Evolutionary conservation across 2,797 vertebrate species (phyloP).

Genomic region (Nothura maculosa): DNA sequence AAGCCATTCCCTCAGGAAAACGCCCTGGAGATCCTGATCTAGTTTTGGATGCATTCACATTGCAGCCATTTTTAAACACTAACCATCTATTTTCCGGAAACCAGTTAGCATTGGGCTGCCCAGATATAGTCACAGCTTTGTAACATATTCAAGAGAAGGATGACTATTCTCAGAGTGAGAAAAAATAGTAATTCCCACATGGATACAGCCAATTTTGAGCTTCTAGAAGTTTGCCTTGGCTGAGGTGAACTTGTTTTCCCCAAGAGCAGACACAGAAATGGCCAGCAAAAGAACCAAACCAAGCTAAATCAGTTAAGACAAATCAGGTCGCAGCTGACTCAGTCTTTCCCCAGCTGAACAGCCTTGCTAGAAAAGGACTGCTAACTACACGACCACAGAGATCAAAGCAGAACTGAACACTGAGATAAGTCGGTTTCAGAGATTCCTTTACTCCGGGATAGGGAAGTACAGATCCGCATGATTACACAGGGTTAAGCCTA

Average conservation of each 20-base stretch:
- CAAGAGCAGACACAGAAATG: background rate
- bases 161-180: background rate
- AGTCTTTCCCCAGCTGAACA: background rate
- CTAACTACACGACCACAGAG: background rate
- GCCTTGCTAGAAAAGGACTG: background rate
- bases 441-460: background rate
- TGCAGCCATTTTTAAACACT: background rate
- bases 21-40: background rate
- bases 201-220: background rate
- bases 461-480: background rate
- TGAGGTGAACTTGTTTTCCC: background rate
- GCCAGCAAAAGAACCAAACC: background rate
- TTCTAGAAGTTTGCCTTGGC: background rate
- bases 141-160: background rate
- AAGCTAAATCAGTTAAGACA: background rate
- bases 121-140: fast-evolving
- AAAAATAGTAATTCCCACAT: background rate
- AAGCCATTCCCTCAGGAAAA: background rate
- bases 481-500: fast-evolving
- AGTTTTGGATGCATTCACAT: background rate
- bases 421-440: background rate
- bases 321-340: background rate
- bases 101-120: background rate
- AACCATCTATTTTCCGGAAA: background rate
- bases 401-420: background rate